phyloP scores from a whole-genome alignment of 2,888 invertebrate species.

The Orthosia incerta region DNA sequence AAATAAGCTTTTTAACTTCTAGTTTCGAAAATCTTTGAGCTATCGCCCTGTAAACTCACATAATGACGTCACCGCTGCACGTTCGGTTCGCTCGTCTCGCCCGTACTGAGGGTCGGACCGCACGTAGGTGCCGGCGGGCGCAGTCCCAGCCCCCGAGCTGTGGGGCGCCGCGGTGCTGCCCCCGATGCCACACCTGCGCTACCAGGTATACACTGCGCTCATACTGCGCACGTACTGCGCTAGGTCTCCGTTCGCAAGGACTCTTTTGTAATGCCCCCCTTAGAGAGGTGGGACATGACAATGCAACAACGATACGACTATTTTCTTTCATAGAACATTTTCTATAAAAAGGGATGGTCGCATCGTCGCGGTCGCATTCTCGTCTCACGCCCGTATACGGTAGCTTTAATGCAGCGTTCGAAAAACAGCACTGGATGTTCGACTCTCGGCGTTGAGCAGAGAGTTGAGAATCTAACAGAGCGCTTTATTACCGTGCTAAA shows the following conservation, averaged over 20 bases:
- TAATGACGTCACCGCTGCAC: constrained; percentile 20
- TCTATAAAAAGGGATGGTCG: background rate
- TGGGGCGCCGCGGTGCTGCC: constrained; percentile 84
- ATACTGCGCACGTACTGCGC: constrained; percentile 20
- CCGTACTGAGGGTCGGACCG: constrained; percentile 39
- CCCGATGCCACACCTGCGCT: constrained; percentile 81
- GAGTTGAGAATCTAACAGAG: background rate
- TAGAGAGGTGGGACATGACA: background rate
- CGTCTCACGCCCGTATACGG: background rate
- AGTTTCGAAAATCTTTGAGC: background rate
- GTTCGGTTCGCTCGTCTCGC: constrained; percentile 41
- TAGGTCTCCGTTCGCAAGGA: background rate
- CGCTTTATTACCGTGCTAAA: too few species aligned
- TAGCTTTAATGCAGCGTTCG: background rate
- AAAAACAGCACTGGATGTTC: background rate
- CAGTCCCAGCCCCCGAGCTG: constrained; percentile 76
- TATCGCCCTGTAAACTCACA: background rate
- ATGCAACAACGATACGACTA: background rate
- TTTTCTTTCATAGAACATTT: background rate
- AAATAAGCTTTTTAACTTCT: background rate
- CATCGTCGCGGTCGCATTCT: background rate
- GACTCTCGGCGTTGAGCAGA: background rate
- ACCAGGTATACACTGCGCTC: constrained; percentile 77
- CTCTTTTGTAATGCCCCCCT: background rate
- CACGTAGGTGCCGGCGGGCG: constrained; percentile 57